Evolutionary conservation across 2,888 invertebrate species (phyloP), one percentile per base, ranked within the genome.

Genomic region (Podotricha telesiphe): DNA sequence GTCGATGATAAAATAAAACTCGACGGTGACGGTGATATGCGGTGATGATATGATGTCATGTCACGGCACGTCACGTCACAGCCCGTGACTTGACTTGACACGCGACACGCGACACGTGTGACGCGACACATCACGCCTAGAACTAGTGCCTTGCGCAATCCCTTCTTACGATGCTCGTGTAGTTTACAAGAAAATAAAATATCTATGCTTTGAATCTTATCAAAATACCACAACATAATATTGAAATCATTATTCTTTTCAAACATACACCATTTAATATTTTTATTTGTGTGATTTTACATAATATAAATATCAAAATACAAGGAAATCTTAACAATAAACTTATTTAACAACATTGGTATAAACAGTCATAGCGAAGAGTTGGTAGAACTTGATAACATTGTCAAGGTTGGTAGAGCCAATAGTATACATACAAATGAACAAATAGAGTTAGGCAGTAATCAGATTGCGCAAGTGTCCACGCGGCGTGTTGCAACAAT

Each of bases 1-100:
- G 82, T 80, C 79, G 76, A 78, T 76, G 78, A 77, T 76, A 68
- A 72, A 70, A 74, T 68, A 74, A 73, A 74, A 67, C 62, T 72
- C 70, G 68, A 69, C 68, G 47, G 59, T 55, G 53, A 55, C 34
- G 55, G 55, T 67, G 68, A 66, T 65, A 48, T 63, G 62, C 22
- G 45, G 56, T n/a, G 59, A 67, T 34, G 63, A 69, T 20, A 66
- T 62, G 34, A 61, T 34, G 67, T 19, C 20, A 34, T 17, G 45
- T 42, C 50, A 50, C 59, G 13, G 28, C 22, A 59, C 45, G 20
- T 19, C 19, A 8, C 10, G 37, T 4, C 37, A 37, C n/a, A n/a
- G n/a, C n/a, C n/a, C n/a, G n/a, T n/a, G n/a, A n/a, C n/a, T n/a
- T n/a, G n/a, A n/a, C n/a, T n/a, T 28, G 53, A n/a, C 13, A 28